These are phyloP conservation scores for Rhea pennata DNA, from an alignment of 2,113 vertebrate species.

Conservation along the genomic window DNA sequence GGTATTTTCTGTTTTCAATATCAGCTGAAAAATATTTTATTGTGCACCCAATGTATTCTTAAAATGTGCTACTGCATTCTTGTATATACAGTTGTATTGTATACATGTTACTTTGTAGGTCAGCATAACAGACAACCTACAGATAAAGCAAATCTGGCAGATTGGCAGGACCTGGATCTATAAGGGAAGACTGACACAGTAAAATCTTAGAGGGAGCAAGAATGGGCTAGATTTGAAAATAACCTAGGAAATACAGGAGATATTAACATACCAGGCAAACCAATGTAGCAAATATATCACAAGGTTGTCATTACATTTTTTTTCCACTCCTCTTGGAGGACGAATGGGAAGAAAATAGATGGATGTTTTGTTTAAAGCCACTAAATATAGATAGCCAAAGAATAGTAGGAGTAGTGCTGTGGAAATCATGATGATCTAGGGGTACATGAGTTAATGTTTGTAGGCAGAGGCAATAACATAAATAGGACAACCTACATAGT, in stretches of 20 bases:
- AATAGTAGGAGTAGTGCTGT: background rate
- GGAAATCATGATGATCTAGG: background rate
- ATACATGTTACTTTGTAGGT: background rate
- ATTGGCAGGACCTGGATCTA: background rate
- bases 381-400: background rate
- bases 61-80: background rate
- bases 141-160: background rate
- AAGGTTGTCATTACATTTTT: background rate
- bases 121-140: background rate
- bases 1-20: background rate
- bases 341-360: background rate
- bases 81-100: background rate
- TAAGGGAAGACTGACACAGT: background rate
- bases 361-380: background rate
- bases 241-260: background rate
- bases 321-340: background rate
- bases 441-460: background rate
- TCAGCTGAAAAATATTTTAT: background rate
- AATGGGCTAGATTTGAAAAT: background rate
- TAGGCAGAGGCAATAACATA: background rate
- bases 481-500: rapidly evolving
- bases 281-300: background rate
- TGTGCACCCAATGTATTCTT: background rate
- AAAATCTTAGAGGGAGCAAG: background rate
- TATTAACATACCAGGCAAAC: background rate